These are phyloP conservation scores for Lemur catta DNA, from an alignment of 2,797 vertebrate genomes.

Conservation along the genomic window DNA sequence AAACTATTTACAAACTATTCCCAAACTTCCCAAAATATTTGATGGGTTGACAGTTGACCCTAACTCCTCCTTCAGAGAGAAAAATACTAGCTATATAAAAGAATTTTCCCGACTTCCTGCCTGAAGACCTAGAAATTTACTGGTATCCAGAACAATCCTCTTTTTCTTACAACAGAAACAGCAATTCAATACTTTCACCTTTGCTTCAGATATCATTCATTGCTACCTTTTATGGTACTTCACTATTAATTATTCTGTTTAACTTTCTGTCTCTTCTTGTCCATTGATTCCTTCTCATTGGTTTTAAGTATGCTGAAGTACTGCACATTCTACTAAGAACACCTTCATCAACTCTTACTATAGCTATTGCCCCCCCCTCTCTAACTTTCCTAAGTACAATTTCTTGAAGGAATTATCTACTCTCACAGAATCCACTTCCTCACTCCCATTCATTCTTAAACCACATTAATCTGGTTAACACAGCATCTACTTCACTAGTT, in stretches of 20 bases:
- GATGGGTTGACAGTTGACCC: neutral
- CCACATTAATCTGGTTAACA: neutral
- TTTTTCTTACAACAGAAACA: neutral
- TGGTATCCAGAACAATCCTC: neutral
- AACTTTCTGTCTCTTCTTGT: neutral
- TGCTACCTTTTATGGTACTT: neutral
- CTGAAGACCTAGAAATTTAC: neutral
- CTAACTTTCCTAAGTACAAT: neutral
- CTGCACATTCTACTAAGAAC: neutral
- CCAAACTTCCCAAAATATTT: neutral
- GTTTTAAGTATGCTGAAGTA: neutral
- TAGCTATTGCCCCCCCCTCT: neutral
- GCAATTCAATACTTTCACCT: neutral
- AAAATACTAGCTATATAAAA: neutral
- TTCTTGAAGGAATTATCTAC: neutral
- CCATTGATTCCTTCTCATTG: neutral
- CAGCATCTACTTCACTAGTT: neutral
- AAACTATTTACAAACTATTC: neutral
- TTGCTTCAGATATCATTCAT: neutral
- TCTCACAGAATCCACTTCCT: neutral
- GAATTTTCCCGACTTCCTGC: neutral
- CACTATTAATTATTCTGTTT: neutral
- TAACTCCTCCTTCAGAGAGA: neutral
- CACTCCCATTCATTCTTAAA: neutral
- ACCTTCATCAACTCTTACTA: neutral